Conservation (phyloP, 2,113 vertebrate species). For the Apodemus speciosus region DNA sequence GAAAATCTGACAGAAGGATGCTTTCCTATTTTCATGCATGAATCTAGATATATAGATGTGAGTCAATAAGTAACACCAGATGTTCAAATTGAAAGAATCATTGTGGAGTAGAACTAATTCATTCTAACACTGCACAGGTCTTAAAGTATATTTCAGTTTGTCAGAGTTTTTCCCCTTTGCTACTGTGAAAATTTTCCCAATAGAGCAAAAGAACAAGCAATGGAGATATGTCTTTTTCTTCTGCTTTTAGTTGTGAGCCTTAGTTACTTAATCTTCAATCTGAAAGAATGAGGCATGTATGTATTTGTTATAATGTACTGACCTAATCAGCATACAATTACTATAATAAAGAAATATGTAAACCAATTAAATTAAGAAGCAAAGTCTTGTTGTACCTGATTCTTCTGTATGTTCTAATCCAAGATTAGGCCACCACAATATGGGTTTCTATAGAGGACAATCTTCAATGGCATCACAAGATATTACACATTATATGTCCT, state of each 20-base stretch:
- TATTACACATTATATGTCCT: background rate
- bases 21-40: background rate
- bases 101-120: background rate
- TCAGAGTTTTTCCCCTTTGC: background rate
- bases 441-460: background rate
- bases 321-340: rapidly evolving
- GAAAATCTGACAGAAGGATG: background rate
- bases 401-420: background rate
- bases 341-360: background rate
- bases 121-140: background rate
- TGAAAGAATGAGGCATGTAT: background rate
- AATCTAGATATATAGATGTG: rapidly evolving
- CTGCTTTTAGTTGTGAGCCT: too few relatives aligned
- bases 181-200: background rate
- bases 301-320: background rate
- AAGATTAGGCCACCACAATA: background rate
- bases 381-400: background rate
- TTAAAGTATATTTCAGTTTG: background rate
- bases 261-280: background rate
- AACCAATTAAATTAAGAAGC: background rate
- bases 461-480: background rate
- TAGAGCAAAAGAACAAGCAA: background rate
- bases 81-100: background rate
- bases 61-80: rapidly evolving
- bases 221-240: too few relatives aligned